A percentile compares a stretch with the other conserved stretches of the same genome.
phyloP scores from a whole-genome alignment of 1,140 invertebrate genomes.

The Bombus pyrosoma region DNA sequence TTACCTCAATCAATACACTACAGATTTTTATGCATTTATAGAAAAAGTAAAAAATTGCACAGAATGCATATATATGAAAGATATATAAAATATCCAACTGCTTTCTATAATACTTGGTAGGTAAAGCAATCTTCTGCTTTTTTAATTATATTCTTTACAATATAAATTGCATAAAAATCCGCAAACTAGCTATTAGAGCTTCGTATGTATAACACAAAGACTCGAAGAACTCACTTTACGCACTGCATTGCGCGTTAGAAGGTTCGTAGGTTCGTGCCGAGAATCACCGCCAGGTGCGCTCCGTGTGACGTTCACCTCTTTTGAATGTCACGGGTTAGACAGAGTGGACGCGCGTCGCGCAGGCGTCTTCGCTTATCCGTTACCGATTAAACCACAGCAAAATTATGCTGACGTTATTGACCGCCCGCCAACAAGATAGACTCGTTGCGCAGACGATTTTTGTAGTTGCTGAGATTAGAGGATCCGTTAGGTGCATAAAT shows the following conservation, averaged over 20 bases:
- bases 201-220: neutral
- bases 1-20: neutral
- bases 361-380: slow-evolving; percentile 8
- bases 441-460: slow-evolving; percentile 15
- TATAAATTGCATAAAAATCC: no score
- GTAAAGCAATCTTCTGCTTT: no score
- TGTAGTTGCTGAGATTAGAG: neutral
- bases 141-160: no score
- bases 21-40: no score
- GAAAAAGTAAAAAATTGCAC: no score
- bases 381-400: slow-evolving; percentile 38
- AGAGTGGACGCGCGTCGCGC: neutral
- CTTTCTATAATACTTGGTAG: no score
- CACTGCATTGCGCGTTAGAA: neutral
- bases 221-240: neutral
- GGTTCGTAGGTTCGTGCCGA: neutral
- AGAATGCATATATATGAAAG: no score
- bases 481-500: neutral
- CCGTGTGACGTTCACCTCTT: neutral
- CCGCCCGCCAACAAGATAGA: slow-evolving; percentile 15
- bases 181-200: neutral
- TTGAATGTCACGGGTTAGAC: neutral
- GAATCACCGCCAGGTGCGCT: slow-evolving; percentile 1
- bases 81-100: no score
- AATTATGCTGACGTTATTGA: slow-evolving; percentile 36